Evolutionary conservation across 2,888 invertebrate genomes (phyloP).

Genomic region (Scaptomyza caliginosa): DNA sequence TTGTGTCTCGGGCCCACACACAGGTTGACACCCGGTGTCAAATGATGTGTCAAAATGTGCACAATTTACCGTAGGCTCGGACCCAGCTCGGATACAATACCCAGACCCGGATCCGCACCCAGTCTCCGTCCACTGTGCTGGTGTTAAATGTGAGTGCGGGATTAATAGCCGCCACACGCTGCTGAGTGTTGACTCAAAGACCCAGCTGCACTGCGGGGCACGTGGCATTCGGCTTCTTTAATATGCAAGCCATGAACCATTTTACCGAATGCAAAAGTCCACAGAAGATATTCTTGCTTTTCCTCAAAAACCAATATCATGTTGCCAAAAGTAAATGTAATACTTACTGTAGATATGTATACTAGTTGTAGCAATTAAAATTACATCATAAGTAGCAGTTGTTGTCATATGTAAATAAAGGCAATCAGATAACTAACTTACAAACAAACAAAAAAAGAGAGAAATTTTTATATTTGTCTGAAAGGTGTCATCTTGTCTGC

Average conservation of each 20-base stretch:
- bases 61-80: conserved; percentile 71
- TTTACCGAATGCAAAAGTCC: background rate
- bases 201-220: conserved; percentile 1
- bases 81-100: conserved; percentile 25
- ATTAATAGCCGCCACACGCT: conserved; percentile 68
- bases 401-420: too few species aligned
- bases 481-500: background rate
- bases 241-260: background rate
- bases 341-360: background rate
- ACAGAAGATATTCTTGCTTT: background rate
- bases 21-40: conserved; percentile 76
- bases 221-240: conserved; percentile 3
- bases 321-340: background rate
- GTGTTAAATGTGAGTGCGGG: conserved; percentile 68
- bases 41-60: conserved; percentile 81
- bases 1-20: conserved; percentile 58
- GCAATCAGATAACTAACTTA: too few species aligned
- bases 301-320: background rate
- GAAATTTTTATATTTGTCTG: too few species aligned
- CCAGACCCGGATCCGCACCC: background rate
- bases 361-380: background rate
- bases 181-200: conserved; percentile 29
- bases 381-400: background rate
- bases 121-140: conserved; percentile 2
- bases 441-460: too few species aligned